phyloP scores from a whole-genome alignment of 2,888 invertebrate genomes.

The Scaptomyza tumidula region DNA sequence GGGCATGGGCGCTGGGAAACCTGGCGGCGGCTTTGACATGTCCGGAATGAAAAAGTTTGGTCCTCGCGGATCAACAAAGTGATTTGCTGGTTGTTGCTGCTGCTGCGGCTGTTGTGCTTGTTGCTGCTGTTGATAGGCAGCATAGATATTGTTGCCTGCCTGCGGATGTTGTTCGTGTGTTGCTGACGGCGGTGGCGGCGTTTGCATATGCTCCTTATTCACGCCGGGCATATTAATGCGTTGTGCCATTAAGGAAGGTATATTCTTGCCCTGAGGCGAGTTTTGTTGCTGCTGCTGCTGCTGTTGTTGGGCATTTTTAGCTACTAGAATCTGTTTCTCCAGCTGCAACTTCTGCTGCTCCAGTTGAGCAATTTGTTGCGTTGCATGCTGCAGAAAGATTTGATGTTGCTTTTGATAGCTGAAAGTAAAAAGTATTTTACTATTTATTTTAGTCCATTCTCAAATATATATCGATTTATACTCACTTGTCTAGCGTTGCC shows the following conservation, averaged over 20 bases:
- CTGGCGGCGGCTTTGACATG: constrained; percentile 94
- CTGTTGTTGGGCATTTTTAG: constrained; percentile 70
- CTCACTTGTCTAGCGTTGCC: constrained; percentile 91
- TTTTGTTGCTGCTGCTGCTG: constrained; percentile 49
- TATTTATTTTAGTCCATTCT: too few species aligned
- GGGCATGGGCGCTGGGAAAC: constrained; percentile 86
- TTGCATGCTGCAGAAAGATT: constrained; percentile 95
- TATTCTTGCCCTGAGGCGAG: constrained; percentile 60
- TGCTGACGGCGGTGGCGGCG: constrained; percentile 74
- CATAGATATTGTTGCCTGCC: constrained; percentile 51
- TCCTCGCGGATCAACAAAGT: constrained; percentile 84
- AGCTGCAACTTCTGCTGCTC: constrained; percentile 90
- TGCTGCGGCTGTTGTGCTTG: constrained; percentile 39
- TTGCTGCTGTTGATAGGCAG: constrained; percentile 48
- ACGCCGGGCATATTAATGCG: constrained; percentile 82
- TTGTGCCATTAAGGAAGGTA: constrained; percentile 84
- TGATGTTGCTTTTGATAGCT: constrained; percentile 97
- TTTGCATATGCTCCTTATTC: constrained; percentile 55
- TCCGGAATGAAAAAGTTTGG: constrained; percentile 89
- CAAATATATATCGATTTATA: background rate
- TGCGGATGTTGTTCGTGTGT: constrained; percentile 78
- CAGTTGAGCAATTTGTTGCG: constrained; percentile 93
- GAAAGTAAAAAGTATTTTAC: constrained; percentile 25
- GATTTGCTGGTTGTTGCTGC: constrained; percentile 84
- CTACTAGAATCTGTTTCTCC: constrained; percentile 83